A percentile compares a stretch with the other conserved stretches of the same genome.
phyloP scores from a whole-genome alignment of 2,113 vertebrate species.

The Irena cyanogastra region DNA sequence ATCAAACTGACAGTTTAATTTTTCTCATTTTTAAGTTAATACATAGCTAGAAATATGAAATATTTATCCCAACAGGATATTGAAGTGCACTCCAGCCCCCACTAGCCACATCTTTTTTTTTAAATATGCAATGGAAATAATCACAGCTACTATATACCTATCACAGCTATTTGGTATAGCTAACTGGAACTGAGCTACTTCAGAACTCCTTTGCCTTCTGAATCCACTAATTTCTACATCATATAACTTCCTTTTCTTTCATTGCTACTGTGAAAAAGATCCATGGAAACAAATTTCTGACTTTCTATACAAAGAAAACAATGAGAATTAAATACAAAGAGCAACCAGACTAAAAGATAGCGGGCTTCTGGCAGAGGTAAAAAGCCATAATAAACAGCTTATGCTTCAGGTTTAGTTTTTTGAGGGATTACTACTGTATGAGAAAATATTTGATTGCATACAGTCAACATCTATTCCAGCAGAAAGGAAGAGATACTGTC shows the following conservation, averaged over 20 bases:
- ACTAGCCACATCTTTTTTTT: background rate
- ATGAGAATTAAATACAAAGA: background rate
- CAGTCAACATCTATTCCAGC: background rate
- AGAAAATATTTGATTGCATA: background rate
- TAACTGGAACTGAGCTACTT: background rate
- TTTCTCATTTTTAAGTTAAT: background rate
- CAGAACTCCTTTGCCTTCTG: background rate
- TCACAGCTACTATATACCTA: background rate
- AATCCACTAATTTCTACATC: background rate
- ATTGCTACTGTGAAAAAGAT: background rate
- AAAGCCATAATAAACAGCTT: background rate
- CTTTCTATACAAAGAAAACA: background rate
- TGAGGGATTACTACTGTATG: background rate
- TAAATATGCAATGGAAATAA: background rate
- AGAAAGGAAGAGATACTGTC: background rate
- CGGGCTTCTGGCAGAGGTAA: background rate
- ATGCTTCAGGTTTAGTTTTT: background rate
- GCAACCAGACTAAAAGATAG: background rate
- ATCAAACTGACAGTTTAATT: background rate
- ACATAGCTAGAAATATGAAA: background rate
- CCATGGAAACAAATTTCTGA: background rate
- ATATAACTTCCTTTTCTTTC: background rate
- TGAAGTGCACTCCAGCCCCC: background rate
- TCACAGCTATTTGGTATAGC: background rate
- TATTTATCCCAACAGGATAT: background rate